Evolutionary conservation across 2,797 vertebrate genomes (phyloP).

Genomic region (Dermochelys coriacea): DNA sequence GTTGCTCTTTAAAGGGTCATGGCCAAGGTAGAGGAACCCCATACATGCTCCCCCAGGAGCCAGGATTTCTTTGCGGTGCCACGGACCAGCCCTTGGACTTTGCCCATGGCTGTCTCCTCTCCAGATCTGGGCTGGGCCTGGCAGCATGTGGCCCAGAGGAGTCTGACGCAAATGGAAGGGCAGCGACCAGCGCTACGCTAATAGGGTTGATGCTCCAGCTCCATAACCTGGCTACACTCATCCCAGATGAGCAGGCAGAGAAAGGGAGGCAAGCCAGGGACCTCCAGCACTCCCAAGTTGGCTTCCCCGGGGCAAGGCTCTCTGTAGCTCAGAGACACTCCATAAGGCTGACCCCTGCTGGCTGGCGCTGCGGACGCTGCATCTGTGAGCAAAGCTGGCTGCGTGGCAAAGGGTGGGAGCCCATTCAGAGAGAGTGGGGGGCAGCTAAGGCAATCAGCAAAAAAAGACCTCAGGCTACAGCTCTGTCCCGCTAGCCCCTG

Average conservation of each 20-base stretch:
- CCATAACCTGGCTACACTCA: not conserved
- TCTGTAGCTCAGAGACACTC: no score
- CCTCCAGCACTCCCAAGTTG: not conserved
- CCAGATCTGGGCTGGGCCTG: not conserved
- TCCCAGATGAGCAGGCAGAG: not conserved
- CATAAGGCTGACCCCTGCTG: no score
- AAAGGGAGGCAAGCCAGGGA: not conserved
- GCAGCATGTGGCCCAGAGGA: not conserved
- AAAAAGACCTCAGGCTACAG: no score
- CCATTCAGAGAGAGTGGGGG: no score
- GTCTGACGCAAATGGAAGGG: not conserved
- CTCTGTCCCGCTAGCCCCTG: not conserved
- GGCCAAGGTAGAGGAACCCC: not conserved
- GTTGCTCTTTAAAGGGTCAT: not conserved
- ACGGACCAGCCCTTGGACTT: not conserved
- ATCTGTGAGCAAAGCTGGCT: no score
- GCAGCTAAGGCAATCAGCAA: not conserved
- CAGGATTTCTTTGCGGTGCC: not conserved
- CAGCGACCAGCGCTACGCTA: not conserved
- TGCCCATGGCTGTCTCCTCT: not conserved
- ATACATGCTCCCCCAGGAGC: not conserved
- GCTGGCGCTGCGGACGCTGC: no score
- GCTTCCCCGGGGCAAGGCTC: not conserved
- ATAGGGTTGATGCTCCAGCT: not conserved
- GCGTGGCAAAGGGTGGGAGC: not conserved